These are phyloP conservation scores for Lepidocyrtoides sp. DNA, from an alignment of 2,888 invertebrate species.

Conservation along the genomic window DNA sequence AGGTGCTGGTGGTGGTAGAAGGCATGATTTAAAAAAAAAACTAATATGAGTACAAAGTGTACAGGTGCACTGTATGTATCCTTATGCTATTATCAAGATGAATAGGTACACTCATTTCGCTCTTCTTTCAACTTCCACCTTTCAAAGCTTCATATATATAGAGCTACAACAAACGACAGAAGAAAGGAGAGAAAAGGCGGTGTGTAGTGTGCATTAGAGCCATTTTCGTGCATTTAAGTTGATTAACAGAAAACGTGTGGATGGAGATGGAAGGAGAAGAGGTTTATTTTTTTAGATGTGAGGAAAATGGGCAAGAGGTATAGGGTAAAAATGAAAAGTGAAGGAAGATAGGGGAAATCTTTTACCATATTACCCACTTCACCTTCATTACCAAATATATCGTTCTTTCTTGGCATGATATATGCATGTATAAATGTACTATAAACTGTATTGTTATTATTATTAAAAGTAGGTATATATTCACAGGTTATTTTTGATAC, in stretches of 20 bases:
- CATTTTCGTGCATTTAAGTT: conserved; percentile 66
- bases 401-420: not conserved
- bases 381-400: not conserved
- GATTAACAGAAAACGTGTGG: conserved; percentile 61
- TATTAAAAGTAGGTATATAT: no score
- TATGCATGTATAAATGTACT: not conserved
- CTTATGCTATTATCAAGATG: not conserved
- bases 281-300: not conserved
- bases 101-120: not conserved
- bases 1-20: not conserved
- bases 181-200: not conserved
- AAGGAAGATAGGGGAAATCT: conserved; percentile 62
- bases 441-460: not conserved
- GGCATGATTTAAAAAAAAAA: not conserved
- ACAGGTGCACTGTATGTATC: not conserved
- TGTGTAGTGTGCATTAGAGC: not conserved
- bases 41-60: not conserved
- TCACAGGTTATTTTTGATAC: not conserved
- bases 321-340: conserved; percentile 63
- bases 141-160: conserved; percentile 6
- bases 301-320: conserved; percentile 9
- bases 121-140: conserved; percentile 9
- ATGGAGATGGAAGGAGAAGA: not conserved
- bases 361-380: not conserved
- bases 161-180: no score